Evolutionary conservation across 2,113 vertebrate species (phyloP).

Genomic region (Seriola dumerili): DNA sequence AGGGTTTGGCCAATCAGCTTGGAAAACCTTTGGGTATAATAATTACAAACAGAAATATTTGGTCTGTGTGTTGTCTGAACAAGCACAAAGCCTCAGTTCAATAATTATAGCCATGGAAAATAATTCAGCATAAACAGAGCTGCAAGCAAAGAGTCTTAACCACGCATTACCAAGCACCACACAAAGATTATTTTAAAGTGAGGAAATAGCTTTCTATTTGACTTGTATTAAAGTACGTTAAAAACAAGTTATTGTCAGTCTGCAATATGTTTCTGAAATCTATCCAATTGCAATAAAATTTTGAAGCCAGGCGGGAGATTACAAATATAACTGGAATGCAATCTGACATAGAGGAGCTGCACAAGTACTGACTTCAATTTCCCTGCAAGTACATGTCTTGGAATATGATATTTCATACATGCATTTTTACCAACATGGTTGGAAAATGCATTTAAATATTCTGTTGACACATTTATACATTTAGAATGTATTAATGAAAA

Average conservation of each 20-base stretch:
- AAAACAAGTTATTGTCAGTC: background rate
- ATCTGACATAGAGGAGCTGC: background rate
- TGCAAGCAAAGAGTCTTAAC: background rate
- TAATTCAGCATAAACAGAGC: background rate
- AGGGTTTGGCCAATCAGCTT: background rate
- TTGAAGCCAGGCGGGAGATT: background rate
- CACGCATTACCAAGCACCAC: no score
- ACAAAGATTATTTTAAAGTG: no score
- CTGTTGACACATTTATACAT: background rate
- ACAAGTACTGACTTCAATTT: background rate
- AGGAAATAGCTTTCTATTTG: background rate
- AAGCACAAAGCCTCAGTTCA: background rate
- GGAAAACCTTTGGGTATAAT: conserved; percentile 7
- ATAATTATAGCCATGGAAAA: background rate
- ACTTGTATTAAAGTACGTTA: background rate
- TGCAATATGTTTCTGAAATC: background rate
- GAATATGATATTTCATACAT: background rate
- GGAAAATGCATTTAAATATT: background rate
- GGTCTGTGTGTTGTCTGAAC: conserved; percentile 38
- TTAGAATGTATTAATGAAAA: no score
- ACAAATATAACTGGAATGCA: background rate
- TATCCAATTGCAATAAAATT: background rate
- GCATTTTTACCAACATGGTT: background rate
- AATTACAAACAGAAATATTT: conserved; percentile 6
- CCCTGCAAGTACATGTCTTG: background rate